phyloP scores from a whole-genome alignment of 2,113 vertebrate genomes.

The Columba livia region DNA sequence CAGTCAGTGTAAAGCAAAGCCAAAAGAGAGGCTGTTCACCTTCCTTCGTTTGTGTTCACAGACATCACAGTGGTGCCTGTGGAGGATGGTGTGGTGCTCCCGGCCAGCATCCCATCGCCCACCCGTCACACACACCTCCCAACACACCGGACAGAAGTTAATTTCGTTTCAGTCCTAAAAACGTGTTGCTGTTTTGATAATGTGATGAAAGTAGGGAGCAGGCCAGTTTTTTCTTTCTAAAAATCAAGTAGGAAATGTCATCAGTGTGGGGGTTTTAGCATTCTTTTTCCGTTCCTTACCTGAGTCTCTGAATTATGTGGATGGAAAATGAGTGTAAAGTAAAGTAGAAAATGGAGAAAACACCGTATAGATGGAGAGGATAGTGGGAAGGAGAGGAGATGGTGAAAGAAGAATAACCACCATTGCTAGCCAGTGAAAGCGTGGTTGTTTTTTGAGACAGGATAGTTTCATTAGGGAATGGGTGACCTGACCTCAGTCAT shows the following conservation, averaged over 20 bases:
- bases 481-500: not conserved
- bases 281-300: not conserved
- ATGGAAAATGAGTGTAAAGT: not conserved
- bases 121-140: not conserved
- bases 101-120: not conserved
- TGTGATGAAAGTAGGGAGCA: not conserved
- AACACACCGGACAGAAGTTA: rapidly evolving
- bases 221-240: not conserved
- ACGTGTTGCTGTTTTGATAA: not conserved
- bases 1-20: not conserved
- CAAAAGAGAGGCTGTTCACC: not conserved
- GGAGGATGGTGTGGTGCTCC: rapidly evolving
- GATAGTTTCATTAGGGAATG: not conserved
- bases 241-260: not conserved
- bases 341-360: not conserved
- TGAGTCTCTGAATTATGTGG: rapidly evolving
- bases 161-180: not conserved
- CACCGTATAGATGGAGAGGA: not conserved
- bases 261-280: not conserved
- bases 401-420: not conserved
- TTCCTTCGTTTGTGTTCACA: not conserved
- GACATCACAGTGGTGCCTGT: not conserved
- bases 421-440: not conserved
- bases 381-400: not conserved
- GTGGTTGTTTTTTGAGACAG: not conserved